These are phyloP conservation scores for Pheosia tremula DNA, from an alignment of 2,888 invertebrate species.

Conservation along the genomic window DNA sequence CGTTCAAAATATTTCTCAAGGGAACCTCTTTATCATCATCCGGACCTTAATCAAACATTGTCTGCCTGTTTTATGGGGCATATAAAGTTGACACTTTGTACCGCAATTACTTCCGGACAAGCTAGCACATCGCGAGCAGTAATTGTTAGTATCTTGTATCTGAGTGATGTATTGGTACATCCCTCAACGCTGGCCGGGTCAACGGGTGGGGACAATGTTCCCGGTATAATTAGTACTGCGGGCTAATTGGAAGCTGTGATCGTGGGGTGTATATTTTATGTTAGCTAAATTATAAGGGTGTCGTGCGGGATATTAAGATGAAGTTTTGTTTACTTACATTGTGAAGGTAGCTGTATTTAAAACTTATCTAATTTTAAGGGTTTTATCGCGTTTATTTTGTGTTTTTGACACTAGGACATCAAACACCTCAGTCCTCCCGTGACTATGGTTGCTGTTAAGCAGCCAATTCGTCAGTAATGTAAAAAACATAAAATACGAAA, in stretches of 20 bases:
- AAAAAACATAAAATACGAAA: no score
- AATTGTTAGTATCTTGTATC: constrained; percentile 62
- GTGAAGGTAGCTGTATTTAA: no score
- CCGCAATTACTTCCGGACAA: constrained; percentile 61
- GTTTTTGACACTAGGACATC: no score
- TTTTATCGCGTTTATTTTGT: no score
- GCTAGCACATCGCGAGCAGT: constrained; percentile 38
- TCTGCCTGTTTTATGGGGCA: constrained; percentile 51
- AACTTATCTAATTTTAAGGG: no score
- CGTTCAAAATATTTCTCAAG: constrained; percentile 39
- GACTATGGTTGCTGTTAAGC: no score
- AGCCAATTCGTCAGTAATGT: no score
- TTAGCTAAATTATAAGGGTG: background rate
- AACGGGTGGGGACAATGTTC: constrained; percentile 38
- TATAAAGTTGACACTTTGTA: constrained; percentile 54
- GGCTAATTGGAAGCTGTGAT: constrained; percentile 32
- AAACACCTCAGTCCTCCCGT: no score
- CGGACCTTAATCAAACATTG: constrained; percentile 65
- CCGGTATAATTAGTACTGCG: constrained; percentile 38
- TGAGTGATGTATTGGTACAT: constrained; percentile 61
- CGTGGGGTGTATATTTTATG: background rate
- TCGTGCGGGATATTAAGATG: background rate
- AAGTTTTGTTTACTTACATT: background rate
- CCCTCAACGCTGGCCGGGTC: constrained; percentile 56
- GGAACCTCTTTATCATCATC: constrained; percentile 45